Conservation (phyloP, 2,113 vertebrate species). For the Panthera tigris region DNA sequence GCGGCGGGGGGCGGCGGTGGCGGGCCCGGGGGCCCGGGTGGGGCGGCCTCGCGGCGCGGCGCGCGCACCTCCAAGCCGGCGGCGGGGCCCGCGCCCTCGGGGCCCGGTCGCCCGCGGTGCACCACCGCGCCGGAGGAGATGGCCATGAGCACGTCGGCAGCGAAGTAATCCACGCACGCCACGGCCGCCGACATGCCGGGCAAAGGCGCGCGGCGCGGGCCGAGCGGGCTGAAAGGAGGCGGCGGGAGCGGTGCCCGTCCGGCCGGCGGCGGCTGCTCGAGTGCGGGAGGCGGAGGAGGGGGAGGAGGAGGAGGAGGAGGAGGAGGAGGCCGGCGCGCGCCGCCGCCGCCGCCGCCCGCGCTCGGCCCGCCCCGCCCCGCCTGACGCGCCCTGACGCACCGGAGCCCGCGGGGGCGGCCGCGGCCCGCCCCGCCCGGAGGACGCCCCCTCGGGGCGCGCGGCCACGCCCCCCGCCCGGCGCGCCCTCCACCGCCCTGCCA, state of each 20-base stretch:
- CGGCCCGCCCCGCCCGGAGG: slow-evolving; percentile 71
- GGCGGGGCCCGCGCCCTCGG: slow-evolving; percentile 82
- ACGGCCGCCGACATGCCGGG: slow-evolving; percentile 87
- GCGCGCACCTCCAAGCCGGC: slow-evolving; percentile 85
- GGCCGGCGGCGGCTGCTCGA: slow-evolving; percentile 66
- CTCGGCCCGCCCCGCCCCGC: slow-evolving; percentile 72
- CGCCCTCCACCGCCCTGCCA: background rate
- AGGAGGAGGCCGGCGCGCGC: slow-evolving; percentile 72
- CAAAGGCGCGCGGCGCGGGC: background rate
- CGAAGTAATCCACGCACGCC: slow-evolving; percentile 91
- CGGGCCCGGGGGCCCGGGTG: slow-evolving; percentile 86
- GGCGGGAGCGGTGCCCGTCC: slow-evolving; percentile 60
- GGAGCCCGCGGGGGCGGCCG: slow-evolving; percentile 73
- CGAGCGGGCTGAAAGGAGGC: background rate
- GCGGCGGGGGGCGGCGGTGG: slow-evolving; percentile 85
- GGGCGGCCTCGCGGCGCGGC: slow-evolving; percentile 88
- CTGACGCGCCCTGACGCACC: slow-evolving; percentile 81
- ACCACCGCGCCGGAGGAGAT: slow-evolving; percentile 92
- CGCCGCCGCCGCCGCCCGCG: slow-evolving; percentile 68
- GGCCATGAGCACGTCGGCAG: slow-evolving; percentile 92
- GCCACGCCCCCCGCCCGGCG: slow-evolving; percentile 58
- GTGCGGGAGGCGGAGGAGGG: slow-evolving; percentile 60
- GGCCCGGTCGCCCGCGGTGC: slow-evolving; percentile 84
- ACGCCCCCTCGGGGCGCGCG: slow-evolving; percentile 71
- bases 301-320: slow-evolving; percentile 50